phyloP scores from a whole-genome alignment of 2,113 vertebrate genomes.

The Connochaetes taurinus region DNA sequence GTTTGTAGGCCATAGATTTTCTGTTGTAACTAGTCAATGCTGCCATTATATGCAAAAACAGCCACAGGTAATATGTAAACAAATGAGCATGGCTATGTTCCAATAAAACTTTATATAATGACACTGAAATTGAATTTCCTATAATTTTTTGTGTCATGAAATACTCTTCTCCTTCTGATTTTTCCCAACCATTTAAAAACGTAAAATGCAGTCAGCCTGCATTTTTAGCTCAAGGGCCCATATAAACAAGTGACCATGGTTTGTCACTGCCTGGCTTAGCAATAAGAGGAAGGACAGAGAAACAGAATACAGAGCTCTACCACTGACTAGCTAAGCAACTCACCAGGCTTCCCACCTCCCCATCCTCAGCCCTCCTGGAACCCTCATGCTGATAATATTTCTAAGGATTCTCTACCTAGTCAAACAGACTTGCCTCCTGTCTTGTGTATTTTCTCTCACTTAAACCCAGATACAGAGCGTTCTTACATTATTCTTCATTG shows the following conservation, averaged over 20 bases:
- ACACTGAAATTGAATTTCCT: background rate
- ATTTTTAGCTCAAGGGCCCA: background rate
- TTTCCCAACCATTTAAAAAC: background rate
- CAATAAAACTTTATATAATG: background rate
- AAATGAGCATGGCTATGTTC: background rate
- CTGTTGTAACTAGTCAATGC: background rate
- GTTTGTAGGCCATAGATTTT: background rate
- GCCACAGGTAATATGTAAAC: background rate
- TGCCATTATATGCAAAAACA: background rate
- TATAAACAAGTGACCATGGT: background rate
- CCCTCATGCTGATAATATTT: background rate
- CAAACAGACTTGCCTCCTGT: background rate
- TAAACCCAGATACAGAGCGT: background rate
- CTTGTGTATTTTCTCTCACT: background rate
- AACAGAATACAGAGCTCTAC: background rate
- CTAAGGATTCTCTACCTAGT: too few relatives aligned
- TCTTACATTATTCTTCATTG: background rate
- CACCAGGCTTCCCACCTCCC: background rate
- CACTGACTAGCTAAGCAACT: fast-evolving
- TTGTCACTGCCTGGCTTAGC: background rate
- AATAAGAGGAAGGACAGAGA: background rate
- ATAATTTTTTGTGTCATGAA: background rate
- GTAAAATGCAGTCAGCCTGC: background rate
- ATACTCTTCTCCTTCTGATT: background rate
- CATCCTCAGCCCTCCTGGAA: background rate